These are phyloP conservation scores for Notarius quadriscutis DNA, from an alignment of 2,113 vertebrate genomes.

Conservation along the genomic window DNA sequence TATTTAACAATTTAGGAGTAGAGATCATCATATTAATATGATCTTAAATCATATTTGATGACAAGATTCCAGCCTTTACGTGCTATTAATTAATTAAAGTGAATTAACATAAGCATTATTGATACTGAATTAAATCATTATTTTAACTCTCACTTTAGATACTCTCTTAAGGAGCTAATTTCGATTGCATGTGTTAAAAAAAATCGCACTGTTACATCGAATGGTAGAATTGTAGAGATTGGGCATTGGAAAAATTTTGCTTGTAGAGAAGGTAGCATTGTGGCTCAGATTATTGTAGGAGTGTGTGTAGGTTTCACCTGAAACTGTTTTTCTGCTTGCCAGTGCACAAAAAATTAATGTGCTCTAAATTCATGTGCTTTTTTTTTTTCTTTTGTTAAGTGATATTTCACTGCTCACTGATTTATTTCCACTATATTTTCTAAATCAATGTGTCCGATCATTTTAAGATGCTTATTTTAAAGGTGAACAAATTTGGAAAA, in stretches of 20 bases:
- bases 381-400: not conserved
- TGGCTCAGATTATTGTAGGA: not conserved
- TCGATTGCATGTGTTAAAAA: constrained; percentile 14
- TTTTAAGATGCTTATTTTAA: constrained; percentile 3
- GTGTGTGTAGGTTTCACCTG: not conserved
- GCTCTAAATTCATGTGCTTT: not conserved
- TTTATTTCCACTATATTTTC: constrained; percentile 8
- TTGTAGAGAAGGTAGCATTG: not conserved
- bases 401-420: not conserved
- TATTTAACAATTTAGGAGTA: constrained; percentile 7
- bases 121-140: not conserved
- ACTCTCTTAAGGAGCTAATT: not conserved
- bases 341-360: not conserved
- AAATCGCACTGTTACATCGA: not conserved
- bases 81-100: not conserved
- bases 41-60: not conserved
- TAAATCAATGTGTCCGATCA: not conserved
- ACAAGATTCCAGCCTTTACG: not conserved
- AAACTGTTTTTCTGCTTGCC: not conserved
- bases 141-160: not conserved
- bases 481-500: not conserved
- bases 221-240: not conserved
- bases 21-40: not conserved
- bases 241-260: not conserved
- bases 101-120: not conserved